Base-by-base conservation (phyloP, 1,140 invertebrate species). In the Chionoecetes opilio region DNA sequence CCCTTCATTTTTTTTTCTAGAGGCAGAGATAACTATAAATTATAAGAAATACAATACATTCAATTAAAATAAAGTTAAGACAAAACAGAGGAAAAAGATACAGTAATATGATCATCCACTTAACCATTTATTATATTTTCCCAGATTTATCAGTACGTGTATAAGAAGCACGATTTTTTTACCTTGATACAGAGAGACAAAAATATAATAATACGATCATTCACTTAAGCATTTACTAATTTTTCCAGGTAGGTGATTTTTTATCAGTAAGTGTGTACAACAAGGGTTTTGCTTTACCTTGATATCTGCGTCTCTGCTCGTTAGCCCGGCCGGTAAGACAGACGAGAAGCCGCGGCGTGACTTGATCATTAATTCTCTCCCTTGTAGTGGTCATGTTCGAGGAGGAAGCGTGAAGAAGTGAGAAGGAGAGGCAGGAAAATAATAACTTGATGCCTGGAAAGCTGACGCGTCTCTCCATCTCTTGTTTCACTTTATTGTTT, bases 381-480 rank as follows among this genome's bases (percentile, higher is more conserved):
- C 63, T n/a, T 75, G 63, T 75, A 75, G 63, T n/a, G 21, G 63
- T 75, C 63, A 75, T 75, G 63, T 75, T 75, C 21, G 21, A 26
- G 63, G 63, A n/a, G 63, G 63, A 75, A 75, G 63, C 63, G 63
- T 75, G 63, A 75, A 75, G 63, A n/a, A 75, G 63, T 75, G n/a
- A 75, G n/a, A 75, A 75, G 63, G n/a, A 75, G n/a, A 75, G 21
- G 63, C 63, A 75, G 63, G 63, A 75, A 75, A 75, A 75, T 75
- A 75, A 75, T 75, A 75, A 75, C n/a, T 26, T 75, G 63, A n/a
- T 75, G 63, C 11, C 63, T 75, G 63, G 63, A 75, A 75, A 75
- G 63, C 63, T 75, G 63, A 75, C 63, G 63, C 26, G 63, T 75
- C 63, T 8, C 63, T n/a, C 63, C 21, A 26, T 75, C 63, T 75